These are phyloP conservation scores for Axea sp. DNA, from an alignment of 2,888 invertebrate genomes.

Conservation along the genomic window DNA sequence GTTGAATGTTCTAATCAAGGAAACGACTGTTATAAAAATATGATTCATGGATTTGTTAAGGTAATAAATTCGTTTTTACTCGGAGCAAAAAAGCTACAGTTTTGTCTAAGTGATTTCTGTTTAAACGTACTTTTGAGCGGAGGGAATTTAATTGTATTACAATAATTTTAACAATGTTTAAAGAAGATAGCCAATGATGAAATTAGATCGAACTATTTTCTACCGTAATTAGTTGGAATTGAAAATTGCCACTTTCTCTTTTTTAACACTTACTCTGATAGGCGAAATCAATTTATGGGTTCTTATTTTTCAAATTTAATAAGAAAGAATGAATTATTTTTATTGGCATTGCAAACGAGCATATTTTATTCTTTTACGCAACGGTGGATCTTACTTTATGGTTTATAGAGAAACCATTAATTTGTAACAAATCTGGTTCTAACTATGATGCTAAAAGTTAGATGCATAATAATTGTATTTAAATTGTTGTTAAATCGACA, in stretches of 20 bases:
- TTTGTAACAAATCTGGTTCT: too few species aligned
- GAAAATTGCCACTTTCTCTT: slow-evolving; percentile 20
- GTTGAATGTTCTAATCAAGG: background rate
- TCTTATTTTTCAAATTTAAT: slow-evolving; percentile 5
- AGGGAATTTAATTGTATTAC: slow-evolving; percentile 7
- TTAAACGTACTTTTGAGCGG: background rate
- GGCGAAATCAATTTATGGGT: slow-evolving; percentile 1
- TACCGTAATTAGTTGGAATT: slow-evolving; percentile 11
- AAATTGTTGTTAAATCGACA: too few species aligned
- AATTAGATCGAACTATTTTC: slow-evolving; percentile 6
- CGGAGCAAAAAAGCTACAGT: background rate
- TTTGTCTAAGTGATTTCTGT: background rate
- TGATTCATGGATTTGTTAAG: background rate
- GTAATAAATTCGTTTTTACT: background rate
- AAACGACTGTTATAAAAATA: background rate
- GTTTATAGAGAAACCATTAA: too few species aligned
- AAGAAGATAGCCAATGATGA: background rate
- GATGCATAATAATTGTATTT: too few species aligned
- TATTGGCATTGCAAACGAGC: slow-evolving; percentile 8
- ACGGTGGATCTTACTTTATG: too few species aligned
- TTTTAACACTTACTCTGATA: background rate
- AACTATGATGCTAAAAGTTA: too few species aligned
- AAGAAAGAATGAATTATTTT: slow-evolving; percentile 34
- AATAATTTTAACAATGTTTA: slow-evolving; percentile 4
- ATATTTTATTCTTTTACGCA: slow-evolving; percentile 24